Base-by-base conservation (phyloP, 2,888 invertebrate species). In the Bugulina stolonifera region DNA sequence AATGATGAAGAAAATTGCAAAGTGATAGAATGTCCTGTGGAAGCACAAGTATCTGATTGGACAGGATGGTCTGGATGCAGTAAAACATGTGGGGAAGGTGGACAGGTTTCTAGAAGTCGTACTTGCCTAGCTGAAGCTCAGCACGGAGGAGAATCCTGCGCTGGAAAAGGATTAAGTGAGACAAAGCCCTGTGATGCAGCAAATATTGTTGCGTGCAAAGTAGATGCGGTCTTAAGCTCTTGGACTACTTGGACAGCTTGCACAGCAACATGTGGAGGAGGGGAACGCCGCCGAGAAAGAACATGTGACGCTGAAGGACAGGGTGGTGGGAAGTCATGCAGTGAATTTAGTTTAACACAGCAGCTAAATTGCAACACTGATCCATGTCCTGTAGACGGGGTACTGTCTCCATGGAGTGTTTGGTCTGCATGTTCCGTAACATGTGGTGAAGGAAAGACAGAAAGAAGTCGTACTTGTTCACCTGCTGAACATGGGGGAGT, bases 401-500 rank as follows among this genome's bases (percentile, higher is more conserved):
- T 27, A 14, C 64, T 64, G 5, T 64, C 64, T 5, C 25, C 22
- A 14, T 64, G 64, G 64, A 32, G 32, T n/a, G 32, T 10, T 14
- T 64, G 64, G 64, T 32, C 64, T 10, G 32, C 14, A 32, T 64
- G 64, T 32, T 64, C 64, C 10, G 64, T 64, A 22, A 64, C 64
- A 32, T 64, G 64, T 27, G 64, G 64, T 14, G 64, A 64, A 25
- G 64, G 64, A 10, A 22, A 64, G 64, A 27, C 10, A 34, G 64
- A 64, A 32, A 27, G 64, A n/a, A 64, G 14, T 14, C 29, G 64
- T 14, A 32, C 32, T 64, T 64, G 64, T 32, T 27, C 34, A 3
- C 32, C 32, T 5, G 32, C 64, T 29, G 10, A 32, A 32, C 22
- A 64, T 34, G 64, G 64, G 3, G 64, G 64, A 14, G 32, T 25